Base-by-base conservation (phyloP, 1,140 invertebrate genomes). In the Hetaerina americana region DNA sequence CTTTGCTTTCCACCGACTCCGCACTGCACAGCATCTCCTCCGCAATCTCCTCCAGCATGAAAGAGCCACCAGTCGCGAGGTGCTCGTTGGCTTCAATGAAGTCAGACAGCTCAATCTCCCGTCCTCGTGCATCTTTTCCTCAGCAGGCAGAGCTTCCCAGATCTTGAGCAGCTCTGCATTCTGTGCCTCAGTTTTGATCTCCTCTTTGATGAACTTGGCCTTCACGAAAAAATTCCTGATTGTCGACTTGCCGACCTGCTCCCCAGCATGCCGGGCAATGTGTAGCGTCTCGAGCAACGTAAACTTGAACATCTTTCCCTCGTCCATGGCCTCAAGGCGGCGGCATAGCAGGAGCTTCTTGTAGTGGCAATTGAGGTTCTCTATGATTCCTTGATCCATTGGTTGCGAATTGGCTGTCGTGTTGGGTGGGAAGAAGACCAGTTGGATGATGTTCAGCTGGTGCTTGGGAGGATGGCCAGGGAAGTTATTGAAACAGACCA, bases 341-440 rank as follows among this genome's bases (percentile, higher is more conserved):
- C 40, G 40, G 40, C 40, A 57, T 57, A 57, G 40, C 10, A 57
- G 40, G 40, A 57, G 74, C 75, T 77, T 78, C 77, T 76, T 76
- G 73, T 79, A 80, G 75, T 73, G 69, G 49, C 73, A 71, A 77
- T 81, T 81, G 26, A 76, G 71, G n/a, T 69, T 74, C 74, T 75
- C 75, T 73, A 83, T 83, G 26, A 85, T 76, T 57, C 79, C 80
- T 76, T 83, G 80, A 72, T 84, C 81, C 79, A 84, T 81, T 29
- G 82, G 81, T 72, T 84, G 81, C 15, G 82, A 74, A 49, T 79
- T 72, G 0, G 77, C 74, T 0, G 81, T 83, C 0, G 77, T 78
- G 72, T 83, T 83, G 26, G 78, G 73, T 31, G 81, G 80, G 5
- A 82, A 75, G 75, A 77, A 80, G 8, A 74, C 71, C 0, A 79